Evolutionary conservation across 2,797 vertebrate genomes (phyloP).

Genomic region (Gambusia yucatana): DNA sequence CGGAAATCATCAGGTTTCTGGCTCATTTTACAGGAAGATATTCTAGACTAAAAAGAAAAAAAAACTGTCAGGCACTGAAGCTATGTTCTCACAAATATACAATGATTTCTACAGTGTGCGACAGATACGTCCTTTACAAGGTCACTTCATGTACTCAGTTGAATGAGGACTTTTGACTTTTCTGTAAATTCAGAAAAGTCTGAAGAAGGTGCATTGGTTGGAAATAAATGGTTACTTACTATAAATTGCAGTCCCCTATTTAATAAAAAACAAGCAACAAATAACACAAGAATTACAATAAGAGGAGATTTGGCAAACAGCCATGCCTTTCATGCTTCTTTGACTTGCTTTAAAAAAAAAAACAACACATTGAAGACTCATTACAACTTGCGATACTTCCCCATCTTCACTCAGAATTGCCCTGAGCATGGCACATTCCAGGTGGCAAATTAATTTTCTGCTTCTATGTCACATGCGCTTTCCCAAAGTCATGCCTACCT

Average conservation of each 20-base stretch:
- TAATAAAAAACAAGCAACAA: conserved; percentile 17
- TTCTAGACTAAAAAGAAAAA: not conserved
- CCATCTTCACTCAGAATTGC: conserved; percentile 22
- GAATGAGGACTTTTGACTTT: too few relatives aligned
- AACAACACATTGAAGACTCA: conserved; percentile 42
- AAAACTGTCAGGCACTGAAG: not conserved
- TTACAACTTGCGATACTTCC: conserved; percentile 28
- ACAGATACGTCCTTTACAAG: not conserved
- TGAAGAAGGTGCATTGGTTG: not conserved
- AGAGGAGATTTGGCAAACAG: conserved; percentile 52
- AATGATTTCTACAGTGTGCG: not conserved
- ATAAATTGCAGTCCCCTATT: conserved; percentile 34
- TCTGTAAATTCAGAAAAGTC: not conserved
- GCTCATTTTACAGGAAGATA: not conserved
- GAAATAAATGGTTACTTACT: conserved; percentile 3
- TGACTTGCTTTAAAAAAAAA: conserved; percentile 41
- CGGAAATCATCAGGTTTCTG: not conserved
- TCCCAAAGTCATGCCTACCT: conserved; percentile 69
- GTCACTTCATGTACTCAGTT: not conserved
- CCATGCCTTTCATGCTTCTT: conserved; percentile 78
- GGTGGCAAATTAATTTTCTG: conserved; percentile 37
- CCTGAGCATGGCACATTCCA: conserved; percentile 55
- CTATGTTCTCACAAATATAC: not conserved
- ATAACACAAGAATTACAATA: conserved; percentile 19
- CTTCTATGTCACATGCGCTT: conserved; percentile 37